Conservation (phyloP, 2,888 invertebrate species). For the Leptopilina syphax region DNA sequence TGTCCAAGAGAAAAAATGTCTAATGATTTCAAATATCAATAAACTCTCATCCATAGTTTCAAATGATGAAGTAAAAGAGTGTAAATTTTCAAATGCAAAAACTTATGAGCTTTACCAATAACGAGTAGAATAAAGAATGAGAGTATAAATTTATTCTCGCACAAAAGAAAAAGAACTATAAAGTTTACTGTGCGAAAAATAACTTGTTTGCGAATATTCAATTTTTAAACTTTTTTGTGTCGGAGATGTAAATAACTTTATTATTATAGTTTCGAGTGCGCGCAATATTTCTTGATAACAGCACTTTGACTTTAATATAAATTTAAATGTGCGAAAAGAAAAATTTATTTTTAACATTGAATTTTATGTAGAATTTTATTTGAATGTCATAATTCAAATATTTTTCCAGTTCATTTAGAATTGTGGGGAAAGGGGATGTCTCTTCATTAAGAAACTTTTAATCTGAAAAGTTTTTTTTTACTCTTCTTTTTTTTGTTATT, state of each 20-base stretch:
- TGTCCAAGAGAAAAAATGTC: neutral
- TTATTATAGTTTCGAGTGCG: neutral
- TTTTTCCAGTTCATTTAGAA: neutral
- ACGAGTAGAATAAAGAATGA: constrained; percentile 3
- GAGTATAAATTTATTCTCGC: neutral
- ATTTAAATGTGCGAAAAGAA: neutral
- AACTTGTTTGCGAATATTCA: constrained; percentile 26
- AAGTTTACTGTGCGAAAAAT: constrained; percentile 13
- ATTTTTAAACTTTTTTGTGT: neutral
- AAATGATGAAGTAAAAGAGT: neutral
- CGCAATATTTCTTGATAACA: neutral
- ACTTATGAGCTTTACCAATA: neutral
- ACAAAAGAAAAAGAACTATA: neutral
- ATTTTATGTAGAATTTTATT: too few species aligned
- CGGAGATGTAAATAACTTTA: constrained; percentile 11
- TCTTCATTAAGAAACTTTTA: neutral
- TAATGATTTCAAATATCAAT: constrained; percentile 23
- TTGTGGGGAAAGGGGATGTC: neutral
- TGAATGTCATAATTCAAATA: too few species aligned
- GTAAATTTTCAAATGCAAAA: neutral
- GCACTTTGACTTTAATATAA: neutral
- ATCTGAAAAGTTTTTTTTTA: neutral
- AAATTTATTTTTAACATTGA: neutral
- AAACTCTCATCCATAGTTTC: neutral
- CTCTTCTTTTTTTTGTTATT: neutral